A percentile compares a stretch with the other conserved stretches of the same genome.
Evolutionary conservation across 2,888 invertebrate genomes (phyloP).

Genomic region (Aradus depressus): DNA sequence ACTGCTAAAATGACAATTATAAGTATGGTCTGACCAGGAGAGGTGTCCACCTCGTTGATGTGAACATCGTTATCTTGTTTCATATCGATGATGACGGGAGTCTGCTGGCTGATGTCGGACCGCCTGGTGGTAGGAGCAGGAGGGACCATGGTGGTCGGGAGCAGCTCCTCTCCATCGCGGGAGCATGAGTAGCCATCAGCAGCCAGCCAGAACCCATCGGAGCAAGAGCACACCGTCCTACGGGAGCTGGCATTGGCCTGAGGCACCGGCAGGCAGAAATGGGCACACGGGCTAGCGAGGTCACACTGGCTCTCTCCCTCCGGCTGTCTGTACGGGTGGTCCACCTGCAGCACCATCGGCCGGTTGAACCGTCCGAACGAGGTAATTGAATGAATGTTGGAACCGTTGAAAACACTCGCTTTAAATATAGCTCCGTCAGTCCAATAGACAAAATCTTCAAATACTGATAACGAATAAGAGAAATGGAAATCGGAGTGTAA

Average conservation of each 20-base stretch:
- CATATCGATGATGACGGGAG: no score
- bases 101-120: no score
- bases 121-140: no score
- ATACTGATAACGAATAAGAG: constrained; percentile 87
- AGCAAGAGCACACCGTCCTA: constrained; percentile 77
- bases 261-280: constrained; percentile 86
- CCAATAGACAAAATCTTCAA: constrained; percentile 96
- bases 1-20: no score
- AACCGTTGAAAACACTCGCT: constrained; percentile 85
- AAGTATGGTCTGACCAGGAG: no score
- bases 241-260: constrained; percentile 65
- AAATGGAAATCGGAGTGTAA: constrained; percentile 78
- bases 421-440: constrained; percentile 86
- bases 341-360: constrained; percentile 91
- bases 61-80: no score
- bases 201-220: constrained; percentile 65
- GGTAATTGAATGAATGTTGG: constrained; percentile 62
- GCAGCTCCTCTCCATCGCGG: no score
- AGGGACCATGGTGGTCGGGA: no score
- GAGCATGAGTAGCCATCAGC: no score
- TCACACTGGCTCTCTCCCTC: constrained; percentile 86
- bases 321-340: constrained; percentile 87
- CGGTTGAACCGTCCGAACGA: constrained; percentile 69
- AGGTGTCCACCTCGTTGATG: no score
- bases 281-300: constrained; percentile 85